Evolutionary conservation across 2,888 invertebrate species (phyloP), one percentile per base, ranked within the genome.

Genomic region (Parnassius orleans): DNA sequence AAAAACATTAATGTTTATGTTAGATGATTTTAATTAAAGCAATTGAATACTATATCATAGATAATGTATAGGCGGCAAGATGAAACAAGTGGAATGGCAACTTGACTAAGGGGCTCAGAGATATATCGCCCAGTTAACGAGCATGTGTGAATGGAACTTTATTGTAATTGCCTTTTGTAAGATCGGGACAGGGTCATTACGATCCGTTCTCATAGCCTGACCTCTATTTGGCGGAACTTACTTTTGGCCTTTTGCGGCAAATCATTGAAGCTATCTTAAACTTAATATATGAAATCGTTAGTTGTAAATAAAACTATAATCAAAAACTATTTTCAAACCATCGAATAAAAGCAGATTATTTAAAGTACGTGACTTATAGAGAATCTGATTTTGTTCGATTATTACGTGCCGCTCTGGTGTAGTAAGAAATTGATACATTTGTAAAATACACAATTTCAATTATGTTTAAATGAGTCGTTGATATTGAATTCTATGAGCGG

Each of bases 111-210:
- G 80, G 86, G 80, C 83, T 84, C 81, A 83, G 80, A 90, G 87
- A 89, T 87, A 88, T 90, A 90, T 87, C 83, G 87, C 82, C 84
- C 83, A 84, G 88, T 90, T 91, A 91, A 91, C 90, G 91, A 90
- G 87, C 87, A 87, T 87, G 88, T 88, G 87, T 82, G 89, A 90
- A 90, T 88, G 85, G 84, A 88, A 88, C 86, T 90, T 90, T 91
- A 91, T 90, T 91, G 90, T 90, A 92, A 92, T 92, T 91, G 91
- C 90, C 87, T 90, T 90, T 90, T 88, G 88, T 87, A 87, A 91
- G 91, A 90, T 90, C 86, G 86, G 80, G 86, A 82, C 85, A 80
- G 88, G 86, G 89, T 88, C 87, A 87, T 89, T 88, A 89, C 86
- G 71, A 81, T 78, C 84, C 81, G 83, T 84, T 84, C 83, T 86